Evolutionary conservation across 2,888 invertebrate genomes (phyloP), one percentile per base, ranked within the genome.

Genomic region (Hyposoter dolosus): DNA sequence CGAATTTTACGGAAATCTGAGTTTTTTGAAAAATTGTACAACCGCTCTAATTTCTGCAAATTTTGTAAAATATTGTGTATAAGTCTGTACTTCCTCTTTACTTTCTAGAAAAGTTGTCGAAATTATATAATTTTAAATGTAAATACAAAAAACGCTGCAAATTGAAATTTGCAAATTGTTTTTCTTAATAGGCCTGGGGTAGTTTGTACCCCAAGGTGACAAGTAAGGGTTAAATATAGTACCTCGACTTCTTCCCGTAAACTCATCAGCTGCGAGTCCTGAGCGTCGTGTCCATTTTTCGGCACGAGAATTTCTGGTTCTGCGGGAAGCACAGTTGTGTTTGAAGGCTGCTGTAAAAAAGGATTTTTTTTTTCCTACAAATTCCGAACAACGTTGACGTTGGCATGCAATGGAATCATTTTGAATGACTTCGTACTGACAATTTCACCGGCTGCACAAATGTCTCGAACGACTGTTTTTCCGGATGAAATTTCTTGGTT

Each of bases 161-260:
- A n/a, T n/a, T n/a, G n/a, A n/a, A n/a, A n/a, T n/a, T n/a, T n/a
- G n/a, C n/a, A n/a, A n/a, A n/a, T n/a, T n/a, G n/a, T n/a, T 28
- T 28, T 28, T 28, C 28, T 3, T 1, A 28, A 28, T 28, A 28
- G 28, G 28, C 28, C 1, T 28, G 28, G 28, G 3, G 28, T 28
- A 28, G 28, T 28, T 28, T 28, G 28, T 28, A 28, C 28, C 28
- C 28, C 28, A 28, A 28, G 28, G 28, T 28, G 28, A 3, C 28
- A 28, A 28, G 28, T 28, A 28, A 28, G 28, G 28, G 28, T 28
- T 1, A 28, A 28, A 28, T 28, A 28, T 28, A 43, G 15, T 86
- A 91, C 92, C 88, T 90, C 88, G 7, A 91, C 68, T 88, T 91
- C 89, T 15, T 89, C 82, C 79, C 90, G 88, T 19, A 92, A 82